phyloP scores from a whole-genome alignment of 2,888 invertebrate genomes.

The Pterostichus niger region DNA sequence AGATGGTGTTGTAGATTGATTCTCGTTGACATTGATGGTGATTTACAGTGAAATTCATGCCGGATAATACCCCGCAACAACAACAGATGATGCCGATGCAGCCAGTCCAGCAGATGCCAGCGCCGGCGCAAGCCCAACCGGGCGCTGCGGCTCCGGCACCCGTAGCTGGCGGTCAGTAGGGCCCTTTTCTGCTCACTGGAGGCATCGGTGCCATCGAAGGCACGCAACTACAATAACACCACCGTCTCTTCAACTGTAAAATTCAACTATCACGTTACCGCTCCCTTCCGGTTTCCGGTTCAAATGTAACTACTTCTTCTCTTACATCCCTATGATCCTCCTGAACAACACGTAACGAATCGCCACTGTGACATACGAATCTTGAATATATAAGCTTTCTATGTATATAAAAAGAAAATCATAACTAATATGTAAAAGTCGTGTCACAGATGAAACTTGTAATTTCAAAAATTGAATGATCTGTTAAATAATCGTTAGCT shows the following conservation, averaged over 20 bases:
- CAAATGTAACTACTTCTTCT: conserved; percentile 32
- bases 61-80: conserved; percentile 70
- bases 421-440: conserved; percentile 56
- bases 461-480: conserved; percentile 60
- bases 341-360: conserved; percentile 47
- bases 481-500: conserved; percentile 62
- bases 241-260: conserved; percentile 54
- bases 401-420: conserved; percentile 59
- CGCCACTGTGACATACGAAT: conserved; percentile 63
- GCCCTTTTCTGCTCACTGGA: conserved; percentile 19
- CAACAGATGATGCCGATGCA: conserved; percentile 67
- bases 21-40: background rate
- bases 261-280: conserved; percentile 25
- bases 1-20: background rate
- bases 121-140: conserved; percentile 26
- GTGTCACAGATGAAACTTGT: conserved; percentile 60
- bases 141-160: conserved; percentile 41
- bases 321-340: conserved; percentile 46
- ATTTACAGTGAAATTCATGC: conserved; percentile 73
- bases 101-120: conserved; percentile 57
- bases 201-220: conserved; percentile 48
- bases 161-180: conserved; percentile 52
- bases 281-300: conserved; percentile 37
- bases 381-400: conserved; percentile 61
- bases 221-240: conserved; percentile 57